Evolutionary conservation across 2,797 vertebrate species (phyloP).

Genomic region (Arctocebus calabarensis): DNA sequence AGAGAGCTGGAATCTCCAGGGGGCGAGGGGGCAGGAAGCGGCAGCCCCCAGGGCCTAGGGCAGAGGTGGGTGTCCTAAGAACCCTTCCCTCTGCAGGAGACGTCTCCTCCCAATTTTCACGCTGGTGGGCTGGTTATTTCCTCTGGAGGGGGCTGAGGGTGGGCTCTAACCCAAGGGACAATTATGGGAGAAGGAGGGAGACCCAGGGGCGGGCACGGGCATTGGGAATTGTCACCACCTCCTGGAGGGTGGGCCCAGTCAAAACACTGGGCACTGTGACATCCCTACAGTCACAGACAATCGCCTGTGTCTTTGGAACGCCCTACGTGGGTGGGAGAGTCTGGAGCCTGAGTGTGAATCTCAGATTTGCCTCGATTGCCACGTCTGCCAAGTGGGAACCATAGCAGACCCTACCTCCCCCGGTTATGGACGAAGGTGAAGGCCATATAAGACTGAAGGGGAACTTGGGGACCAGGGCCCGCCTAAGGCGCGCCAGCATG

Average conservation of each 20-base stretch:
- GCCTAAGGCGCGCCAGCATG: not conserved
- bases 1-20: not conserved
- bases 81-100: not conserved
- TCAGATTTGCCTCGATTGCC: not conserved
- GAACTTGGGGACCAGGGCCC: not conserved
- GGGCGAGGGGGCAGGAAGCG: too few relatives aligned
- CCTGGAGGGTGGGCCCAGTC: not conserved
- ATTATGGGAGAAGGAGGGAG: not conserved
- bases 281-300: not conserved
- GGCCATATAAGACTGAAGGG: not conserved
- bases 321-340: not conserved
- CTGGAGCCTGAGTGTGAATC: not conserved
- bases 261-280: not conserved
- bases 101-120: too few relatives aligned
- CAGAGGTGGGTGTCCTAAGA: not conserved
- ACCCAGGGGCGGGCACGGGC: not conserved
- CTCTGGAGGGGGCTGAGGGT: not conserved
- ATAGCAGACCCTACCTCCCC: not conserved
- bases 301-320: not conserved
- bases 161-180: too few relatives aligned
- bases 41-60: not conserved
- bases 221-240: not conserved
- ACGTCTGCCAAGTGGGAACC: not conserved
- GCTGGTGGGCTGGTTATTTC: rapidly evolving
- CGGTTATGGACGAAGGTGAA: too few relatives aligned